phyloP scores from a whole-genome alignment of 1,140 invertebrate genomes.

The Nixonia krombeini region DNA sequence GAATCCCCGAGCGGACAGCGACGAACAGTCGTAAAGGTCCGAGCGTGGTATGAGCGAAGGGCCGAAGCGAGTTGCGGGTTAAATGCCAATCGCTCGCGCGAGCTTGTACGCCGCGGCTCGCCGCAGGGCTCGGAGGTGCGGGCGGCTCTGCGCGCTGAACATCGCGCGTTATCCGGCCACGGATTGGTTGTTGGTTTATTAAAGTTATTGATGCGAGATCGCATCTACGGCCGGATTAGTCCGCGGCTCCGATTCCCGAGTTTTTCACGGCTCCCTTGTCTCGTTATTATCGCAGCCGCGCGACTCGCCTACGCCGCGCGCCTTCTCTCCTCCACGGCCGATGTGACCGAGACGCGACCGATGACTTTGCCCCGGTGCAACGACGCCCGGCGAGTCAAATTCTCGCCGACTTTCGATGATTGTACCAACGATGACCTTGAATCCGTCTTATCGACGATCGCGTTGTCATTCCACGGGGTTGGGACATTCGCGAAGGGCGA shows the following conservation, averaged over 20 bases:
- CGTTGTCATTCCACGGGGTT: background rate
- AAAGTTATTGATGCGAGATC: constrained; percentile 66
- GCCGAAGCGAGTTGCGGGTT: constrained; percentile 52
- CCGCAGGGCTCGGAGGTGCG: constrained; percentile 49
- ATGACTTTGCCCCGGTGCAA: no score
- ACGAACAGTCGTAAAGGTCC: constrained; percentile 43
- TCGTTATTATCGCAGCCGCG: constrained; percentile 46
- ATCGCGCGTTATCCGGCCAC: constrained; percentile 51
- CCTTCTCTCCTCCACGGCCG: no score
- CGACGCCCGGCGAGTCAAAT: no score
- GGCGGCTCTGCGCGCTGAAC: constrained; percentile 42
- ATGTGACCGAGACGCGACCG: no score
- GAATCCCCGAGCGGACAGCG: constrained; percentile 54
- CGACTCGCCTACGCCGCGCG: no score
- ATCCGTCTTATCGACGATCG: constrained; percentile 4
- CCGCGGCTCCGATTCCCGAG: constrained; percentile 54
- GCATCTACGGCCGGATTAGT: constrained; percentile 64
- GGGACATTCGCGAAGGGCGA: background rate
- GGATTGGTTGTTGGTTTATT: constrained; percentile 66
- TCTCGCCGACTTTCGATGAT: constrained; percentile 11
- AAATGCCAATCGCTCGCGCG: constrained; percentile 59
- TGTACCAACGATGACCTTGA: no score
- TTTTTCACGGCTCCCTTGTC: constrained; percentile 44
- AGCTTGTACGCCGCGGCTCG: constrained; percentile 56
- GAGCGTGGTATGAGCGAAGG: constrained; percentile 42